These are phyloP conservation scores for Scaeva pyrastri DNA, from an alignment of 2,888 invertebrate genomes.

Conservation along the genomic window DNA sequence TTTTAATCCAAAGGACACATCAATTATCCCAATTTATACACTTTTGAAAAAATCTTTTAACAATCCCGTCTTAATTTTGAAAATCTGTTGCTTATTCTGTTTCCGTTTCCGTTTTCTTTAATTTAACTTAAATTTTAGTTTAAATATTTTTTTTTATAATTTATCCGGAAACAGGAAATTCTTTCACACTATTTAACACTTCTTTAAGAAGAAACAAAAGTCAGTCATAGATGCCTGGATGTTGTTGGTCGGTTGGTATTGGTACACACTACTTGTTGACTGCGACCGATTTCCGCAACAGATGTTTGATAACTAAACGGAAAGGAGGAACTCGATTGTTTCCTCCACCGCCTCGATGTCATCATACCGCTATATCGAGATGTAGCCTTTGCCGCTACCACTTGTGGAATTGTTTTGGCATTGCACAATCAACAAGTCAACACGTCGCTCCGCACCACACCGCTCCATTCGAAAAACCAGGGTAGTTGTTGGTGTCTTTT, in stretches of 20 bases:
- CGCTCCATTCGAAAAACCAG: conserved; percentile 1
- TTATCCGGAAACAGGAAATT: conserved; percentile 25
- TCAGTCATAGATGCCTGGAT: neutral
- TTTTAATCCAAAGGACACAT: neutral
- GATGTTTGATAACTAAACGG: conserved; percentile 74
- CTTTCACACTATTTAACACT: neutral
- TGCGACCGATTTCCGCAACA: conserved; percentile 76
- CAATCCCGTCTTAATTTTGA: neutral
- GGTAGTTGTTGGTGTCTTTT: conserved; percentile 67
- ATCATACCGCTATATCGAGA: conserved; percentile 41
- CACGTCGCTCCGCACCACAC: conserved; percentile 36
- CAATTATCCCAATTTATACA: neutral
- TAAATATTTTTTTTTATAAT: conserved; percentile 5
- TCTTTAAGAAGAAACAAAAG: conserved; percentile 4
- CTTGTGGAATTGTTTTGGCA: conserved; percentile 75
- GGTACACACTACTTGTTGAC: conserved; percentile 64
- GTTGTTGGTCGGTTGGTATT: conserved; percentile 3
- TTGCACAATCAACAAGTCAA: conserved; percentile 76
- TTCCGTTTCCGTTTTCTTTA: neutral
- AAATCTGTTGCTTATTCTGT: too few species aligned
- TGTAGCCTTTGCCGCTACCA: conserved; percentile 70
- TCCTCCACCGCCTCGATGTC: conserved; percentile 41
- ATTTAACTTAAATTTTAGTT: conserved; percentile 3
- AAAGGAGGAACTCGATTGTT: conserved; percentile 72
- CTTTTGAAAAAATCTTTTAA: neutral